These are phyloP conservation scores for Pachyuromys duprasi DNA, from an alignment of 2,797 vertebrate genomes.

Conservation along the genomic window DNA sequence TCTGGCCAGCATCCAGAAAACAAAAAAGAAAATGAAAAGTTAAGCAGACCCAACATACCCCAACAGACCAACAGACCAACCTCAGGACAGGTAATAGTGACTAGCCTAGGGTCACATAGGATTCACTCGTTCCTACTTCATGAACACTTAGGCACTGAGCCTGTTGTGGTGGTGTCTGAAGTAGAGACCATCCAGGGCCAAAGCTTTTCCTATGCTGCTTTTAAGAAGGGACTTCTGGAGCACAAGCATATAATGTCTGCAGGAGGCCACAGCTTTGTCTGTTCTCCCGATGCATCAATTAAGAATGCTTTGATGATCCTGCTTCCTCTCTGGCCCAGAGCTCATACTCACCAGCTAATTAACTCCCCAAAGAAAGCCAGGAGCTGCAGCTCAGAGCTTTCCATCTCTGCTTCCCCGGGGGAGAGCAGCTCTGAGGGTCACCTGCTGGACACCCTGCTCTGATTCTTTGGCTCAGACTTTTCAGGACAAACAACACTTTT, in stretches of 20 bases:
- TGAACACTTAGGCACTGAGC: neutral
- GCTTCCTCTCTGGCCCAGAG: neutral
- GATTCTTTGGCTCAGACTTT: neutral
- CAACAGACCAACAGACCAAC: neutral
- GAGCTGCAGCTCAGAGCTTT: neutral
- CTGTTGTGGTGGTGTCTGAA: neutral
- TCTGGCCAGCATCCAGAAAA: neutral
- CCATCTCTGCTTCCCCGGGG: neutral
- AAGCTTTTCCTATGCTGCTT: neutral
- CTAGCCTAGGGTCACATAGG: too few species aligned
- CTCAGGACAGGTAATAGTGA: neutral
- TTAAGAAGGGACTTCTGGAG: neutral
- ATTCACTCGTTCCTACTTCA: neutral
- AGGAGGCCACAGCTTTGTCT: neutral
- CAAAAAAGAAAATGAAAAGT: neutral
- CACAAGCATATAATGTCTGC: slow-evolving; percentile 44
- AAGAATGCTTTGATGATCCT: slow-evolving; percentile 34
- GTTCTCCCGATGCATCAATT: slow-evolving; percentile 31
- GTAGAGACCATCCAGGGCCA: neutral
- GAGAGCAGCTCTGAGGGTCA: neutral
- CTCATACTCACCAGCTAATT: slow-evolving; percentile 40
- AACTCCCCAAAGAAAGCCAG: slow-evolving; percentile 65
- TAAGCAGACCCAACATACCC: neutral
- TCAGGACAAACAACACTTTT: neutral
- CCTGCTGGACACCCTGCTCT: neutral